These are phyloP conservation scores for Styela plicata DNA, from an alignment of 23 tunicate species.

Conservation along the genomic window DNA sequence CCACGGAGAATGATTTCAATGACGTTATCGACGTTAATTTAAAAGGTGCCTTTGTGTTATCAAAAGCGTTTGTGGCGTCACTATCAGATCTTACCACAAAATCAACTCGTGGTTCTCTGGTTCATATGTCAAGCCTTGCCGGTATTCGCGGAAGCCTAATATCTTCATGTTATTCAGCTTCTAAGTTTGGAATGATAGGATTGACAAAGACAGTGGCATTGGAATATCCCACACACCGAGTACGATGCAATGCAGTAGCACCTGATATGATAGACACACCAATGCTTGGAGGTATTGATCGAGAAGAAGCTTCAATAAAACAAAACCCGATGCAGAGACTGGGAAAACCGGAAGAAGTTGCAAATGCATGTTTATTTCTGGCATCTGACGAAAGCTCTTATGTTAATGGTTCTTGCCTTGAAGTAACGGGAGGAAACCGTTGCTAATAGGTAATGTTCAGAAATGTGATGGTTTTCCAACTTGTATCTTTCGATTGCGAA, in stretches of 20 bases:
- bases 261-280: conserved; percentile 69
- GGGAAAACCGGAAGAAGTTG: conserved; percentile 54
- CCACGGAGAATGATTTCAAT: conserved; percentile 16
- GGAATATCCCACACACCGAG: conserved; percentile 51
- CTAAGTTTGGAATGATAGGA: conserved; percentile 82
- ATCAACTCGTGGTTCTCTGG: background rate
- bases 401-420: conserved; percentile 62
- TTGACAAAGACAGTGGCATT: conserved; percentile 78
- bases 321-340: background rate
- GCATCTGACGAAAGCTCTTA: conserved; percentile 78
- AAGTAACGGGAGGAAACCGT: conserved; percentile 60
- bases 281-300: conserved; percentile 27
- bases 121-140: conserved; percentile 67
- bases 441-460: too few species aligned
- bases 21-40: conserved; percentile 25
- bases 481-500: too few species aligned
- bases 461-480: too few species aligned
- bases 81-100: conserved; percentile 18
- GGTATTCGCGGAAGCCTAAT: conserved; percentile 36
- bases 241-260: conserved; percentile 63
- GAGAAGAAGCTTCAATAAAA: background rate
- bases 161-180: conserved; percentile 58
- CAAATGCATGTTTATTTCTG: conserved; percentile 67
- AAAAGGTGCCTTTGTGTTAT: conserved; percentile 46
- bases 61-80: conserved; percentile 42